Base-by-base conservation (phyloP, 1,140 invertebrate genomes). In the Aphaenogaster floridana region DNA sequence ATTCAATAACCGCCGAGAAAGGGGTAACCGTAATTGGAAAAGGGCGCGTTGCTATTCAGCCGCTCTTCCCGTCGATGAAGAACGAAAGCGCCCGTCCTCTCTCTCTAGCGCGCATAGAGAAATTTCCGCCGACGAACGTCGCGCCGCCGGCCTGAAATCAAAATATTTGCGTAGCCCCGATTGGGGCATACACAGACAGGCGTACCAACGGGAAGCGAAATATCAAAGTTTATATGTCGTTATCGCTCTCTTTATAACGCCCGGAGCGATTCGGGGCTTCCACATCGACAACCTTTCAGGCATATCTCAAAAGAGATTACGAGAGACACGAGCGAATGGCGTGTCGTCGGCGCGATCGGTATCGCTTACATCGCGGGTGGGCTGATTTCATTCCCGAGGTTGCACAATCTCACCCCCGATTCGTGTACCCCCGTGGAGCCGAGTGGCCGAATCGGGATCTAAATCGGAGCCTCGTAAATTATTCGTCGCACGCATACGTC, bases 391-490 rank as follows among this genome's bases (percentile, higher is more conserved):
- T 91, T 80, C 89, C 77, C 90, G 48, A 42, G 68, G 48, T 72
- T 50, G 87, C 57, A 42, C 66, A 89, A 89, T 88, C 80, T 86
- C 78, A 36, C 36, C 79, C 79, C 13, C 42, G 79, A 45, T 57
- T 81, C 79, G 68, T 11, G 68, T 74, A 59, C 64, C 88, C 86
- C 87, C 77, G 80, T 21, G 52, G 81, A 78, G 72, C 36, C 57
- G 68, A 78, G 86, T 54, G 28, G 54, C 83, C 66, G 72, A 90
- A 91, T 92, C 92, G 88, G 83, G 72, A 91, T 91, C 89, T 90
- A 91, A 93, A 93, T 93, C 92, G 90, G 90, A 81, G 86, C 72
- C 87, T 89, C 87, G 89, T 94, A 92, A 93, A 93, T 94, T 93
- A 94, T 93, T 93, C 84, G 88, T 48, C 45, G 42, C 87, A 87